These are phyloP conservation scores for Corythucha ciliata DNA, from an alignment of 2,888 invertebrate genomes.

Conservation along the genomic window DNA sequence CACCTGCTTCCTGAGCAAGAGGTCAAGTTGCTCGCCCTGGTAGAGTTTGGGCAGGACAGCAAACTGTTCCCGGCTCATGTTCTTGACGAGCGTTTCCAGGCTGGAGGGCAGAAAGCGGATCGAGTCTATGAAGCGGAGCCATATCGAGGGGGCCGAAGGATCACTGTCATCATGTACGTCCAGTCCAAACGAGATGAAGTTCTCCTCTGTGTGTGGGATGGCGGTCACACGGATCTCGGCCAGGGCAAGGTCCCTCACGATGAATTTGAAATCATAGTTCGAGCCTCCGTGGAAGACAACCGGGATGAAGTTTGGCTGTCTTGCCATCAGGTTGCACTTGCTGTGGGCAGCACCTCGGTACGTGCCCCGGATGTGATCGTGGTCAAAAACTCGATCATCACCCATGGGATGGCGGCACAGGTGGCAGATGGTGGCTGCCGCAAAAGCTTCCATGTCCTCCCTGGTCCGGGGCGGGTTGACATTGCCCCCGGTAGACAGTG, in stretches of 20 bases:
- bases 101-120: not conserved
- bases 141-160: too few species aligned
- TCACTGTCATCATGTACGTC: not conserved
- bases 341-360: slow-evolving; percentile 36
- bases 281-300: slow-evolving; percentile 30
- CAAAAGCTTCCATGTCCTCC: too few species aligned
- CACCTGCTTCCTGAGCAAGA: slow-evolving; percentile 27
- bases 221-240: slow-evolving; percentile 32
- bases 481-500: too few species aligned
- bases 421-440: too few species aligned
- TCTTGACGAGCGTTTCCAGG: not conserved
- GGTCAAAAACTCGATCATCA: slow-evolving; percentile 34
- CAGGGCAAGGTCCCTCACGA: slow-evolving; percentile 37
- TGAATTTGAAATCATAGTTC: not conserved
- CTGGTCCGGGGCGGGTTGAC: too few species aligned
- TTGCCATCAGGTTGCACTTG: slow-evolving; percentile 38
- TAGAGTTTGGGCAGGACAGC: too few species aligned
- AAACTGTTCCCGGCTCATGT: too few species aligned
- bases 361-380: slow-evolving; percentile 37
- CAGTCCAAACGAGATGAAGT: slow-evolving; percentile 1
- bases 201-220: slow-evolving; percentile 33
- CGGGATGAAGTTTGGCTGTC: slow-evolving; percentile 35
- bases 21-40: too few species aligned
- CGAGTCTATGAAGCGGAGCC: not conserved
- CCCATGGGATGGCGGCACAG: too few species aligned